Evolutionary conservation across 2,888 invertebrate species (phyloP), one percentile per base, ranked within the genome.

Genomic region (Belgica antarctica): DNA sequence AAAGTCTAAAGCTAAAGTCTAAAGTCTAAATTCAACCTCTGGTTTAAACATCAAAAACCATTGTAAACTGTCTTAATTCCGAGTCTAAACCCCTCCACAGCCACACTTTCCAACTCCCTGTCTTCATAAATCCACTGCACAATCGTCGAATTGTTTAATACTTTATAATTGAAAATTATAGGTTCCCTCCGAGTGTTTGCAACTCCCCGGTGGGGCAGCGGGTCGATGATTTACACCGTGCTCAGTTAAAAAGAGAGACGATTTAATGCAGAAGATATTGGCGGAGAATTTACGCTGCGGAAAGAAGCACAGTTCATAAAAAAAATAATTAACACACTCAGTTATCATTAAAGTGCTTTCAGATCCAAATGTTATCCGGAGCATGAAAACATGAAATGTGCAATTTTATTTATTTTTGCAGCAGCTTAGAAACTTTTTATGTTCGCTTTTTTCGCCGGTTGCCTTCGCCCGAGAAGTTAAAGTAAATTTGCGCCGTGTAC

Each of bases 151-250:
- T 52, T 52, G 52, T 17, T 52, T 52, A 17, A 52, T n/a, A 52
- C 7, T 17, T 52, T 57, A 27, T 59, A 59, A 59, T 59, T 59
- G 59, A 27, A 59, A 59, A 27, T 59, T 59, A 27, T 59, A 59
- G 2, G 27, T 4, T 59, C n/a, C 17, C n/a, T n/a, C n/a, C n/a
- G n/a, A n/a, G n/a, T n/a, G n/a, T n/a, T n/a, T n/a, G n/a, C n/a
- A n/a, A n/a, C n/a, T n/a, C n/a, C n/a, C n/a, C n/a, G n/a, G n/a
- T n/a, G n/a, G n/a, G n/a, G n/a, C n/a, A n/a, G n/a, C n/a, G n/a
- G n/a, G n/a, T n/a, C n/a, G n/a, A n/a, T n/a, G n/a, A n/a, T n/a
- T n/a, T n/a, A n/a, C n/a, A n/a, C n/a, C n/a, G n/a, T n/a, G n/a
- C n/a, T n/a, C n/a, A n/a, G 34, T 31, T 31, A 31, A 31, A 31